Base-by-base conservation (phyloP, 2,797 vertebrate genomes). In the Sebastes iracundus region DNA sequence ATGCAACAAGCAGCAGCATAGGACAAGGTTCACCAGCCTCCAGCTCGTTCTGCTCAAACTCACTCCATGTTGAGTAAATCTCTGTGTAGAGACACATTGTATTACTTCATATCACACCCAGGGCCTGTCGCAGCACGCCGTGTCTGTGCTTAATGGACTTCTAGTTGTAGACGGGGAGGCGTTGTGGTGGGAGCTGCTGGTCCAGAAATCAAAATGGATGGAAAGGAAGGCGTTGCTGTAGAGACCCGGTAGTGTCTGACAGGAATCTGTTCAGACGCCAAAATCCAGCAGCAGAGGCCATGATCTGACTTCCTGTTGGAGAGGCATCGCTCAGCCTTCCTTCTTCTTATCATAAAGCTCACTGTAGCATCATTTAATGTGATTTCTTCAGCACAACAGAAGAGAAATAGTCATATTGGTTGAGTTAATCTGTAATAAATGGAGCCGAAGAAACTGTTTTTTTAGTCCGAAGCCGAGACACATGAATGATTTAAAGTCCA, bases 1-100 rank as follows among this genome's bases (percentile, higher is more conserved):
- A 66, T 72, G 81, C 82, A 90, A 86, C 16, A 9, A 30, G 75
- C 64, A 23, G 42, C 63, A 1, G 62, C 79, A 75, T 66, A 88
- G 90, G 83, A 79, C 88, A 90, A 87, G 71, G 90, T 85, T 90
- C 88, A 83, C 52, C 1, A 12, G 68, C 68, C 38, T 27, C 3
- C 66, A 42, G 58, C 56, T 14, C 2, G 0, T 58, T 10, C 52
- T 14, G 22, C 69, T 87, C 60, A 84, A 46, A 10, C 49, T 52
- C 23, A 46, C 58, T 62, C 27, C 4, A 20, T 18, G 23, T 58
- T 23, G 4, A 71, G 28, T 23, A 14, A 0, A 22, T 70, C 63
- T 60, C 20, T 12, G 64, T 11, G 10, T 27, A n/a, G 66, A 60
- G 52, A 25, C 3, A 25, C 5, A 0, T 3, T 18, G 14, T 1